Evolutionary conservation across 2,797 vertebrate species (phyloP).

Genomic region (Mionectes olivaceus): DNA sequence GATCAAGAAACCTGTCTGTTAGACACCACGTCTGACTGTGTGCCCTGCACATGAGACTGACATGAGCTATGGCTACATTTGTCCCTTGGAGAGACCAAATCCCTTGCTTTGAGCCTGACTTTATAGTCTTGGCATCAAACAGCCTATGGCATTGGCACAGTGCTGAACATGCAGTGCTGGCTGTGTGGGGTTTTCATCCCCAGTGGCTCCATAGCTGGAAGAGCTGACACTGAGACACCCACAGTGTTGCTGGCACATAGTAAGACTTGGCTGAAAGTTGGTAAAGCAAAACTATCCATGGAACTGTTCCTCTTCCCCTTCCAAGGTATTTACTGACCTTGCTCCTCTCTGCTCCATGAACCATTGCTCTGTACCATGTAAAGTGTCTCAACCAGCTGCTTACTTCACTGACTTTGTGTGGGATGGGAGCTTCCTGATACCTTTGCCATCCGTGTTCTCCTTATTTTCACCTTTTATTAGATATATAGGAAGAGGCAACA

Average conservation of each 20-base stretch:
- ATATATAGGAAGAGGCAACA: background rate
- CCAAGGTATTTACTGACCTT: background rate
- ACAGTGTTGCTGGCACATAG: background rate
- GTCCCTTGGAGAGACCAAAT: background rate
- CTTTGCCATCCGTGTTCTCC: background rate
- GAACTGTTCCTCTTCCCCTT: background rate
- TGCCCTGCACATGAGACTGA: background rate
- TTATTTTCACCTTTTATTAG: background rate
- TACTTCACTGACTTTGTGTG: background rate
- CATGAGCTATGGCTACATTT: rapidly evolving
- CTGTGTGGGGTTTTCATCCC: background rate
- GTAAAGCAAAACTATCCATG: background rate
- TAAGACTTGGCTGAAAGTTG: background rate
- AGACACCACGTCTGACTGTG: background rate
- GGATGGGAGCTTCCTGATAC: background rate
- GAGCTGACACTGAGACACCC: background rate
- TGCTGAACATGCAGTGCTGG: background rate
- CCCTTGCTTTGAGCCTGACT: background rate
- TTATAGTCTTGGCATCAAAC: background rate
- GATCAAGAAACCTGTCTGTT: background rate
- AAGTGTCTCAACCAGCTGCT: background rate
- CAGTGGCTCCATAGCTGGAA: background rate
- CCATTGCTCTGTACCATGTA: background rate
- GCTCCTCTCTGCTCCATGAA: background rate
- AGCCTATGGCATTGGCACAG: background rate